Base-by-base conservation (phyloP, 2,888 invertebrate species). In the Camponotus fellah region DNA sequence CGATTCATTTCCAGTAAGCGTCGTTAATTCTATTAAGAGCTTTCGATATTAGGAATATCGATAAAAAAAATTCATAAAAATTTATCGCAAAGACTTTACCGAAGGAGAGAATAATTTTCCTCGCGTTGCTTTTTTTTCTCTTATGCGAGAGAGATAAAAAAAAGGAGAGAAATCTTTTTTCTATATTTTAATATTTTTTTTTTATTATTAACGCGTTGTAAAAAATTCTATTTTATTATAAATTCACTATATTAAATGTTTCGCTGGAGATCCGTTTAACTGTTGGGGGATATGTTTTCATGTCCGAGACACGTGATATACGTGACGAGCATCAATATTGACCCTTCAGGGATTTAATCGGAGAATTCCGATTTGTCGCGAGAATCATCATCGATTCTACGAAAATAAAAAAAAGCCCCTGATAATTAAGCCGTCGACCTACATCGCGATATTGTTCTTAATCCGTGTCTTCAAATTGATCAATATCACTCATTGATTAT, bases 371-470 rank as follows among this genome's bases (percentile, higher is more conserved):
- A 43, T 32, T 76, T 56, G 14, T 56, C 40, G 56, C 43, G 21
- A 32, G 12, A 46, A 26, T 8, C 34, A 5, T 37, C 65, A 32
- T 58, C 58, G 58, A 69, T 32, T 46, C 21, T 21, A 17, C 21
- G 26, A 62, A 68, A 79, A 79, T 79, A 60, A 79, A 60, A 26
- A 26, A n/a, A 46, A 26, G 34, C 21, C 43, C 9, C n/a, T 53
- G 60, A 62, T 71, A 79, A 79, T 79, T 79, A 69, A 79, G 46
- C 46, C 69, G 79, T 46, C 71, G 71, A 79, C 79, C 69, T 79
- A 79, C 60, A 69, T 79, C 49, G 32, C 64, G 37, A 32, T 37
- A 64, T 64, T 34, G 46, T 79, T 79, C 58, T 79, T 69, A 69
- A 79, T 79, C 49, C 49, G 21, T 69, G 49, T 49, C 56, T 46